Evolutionary conservation across 2,888 invertebrate genomes (phyloP), one percentile per base, ranked within the genome.

Genomic region (Dexiosoma caninum): DNA sequence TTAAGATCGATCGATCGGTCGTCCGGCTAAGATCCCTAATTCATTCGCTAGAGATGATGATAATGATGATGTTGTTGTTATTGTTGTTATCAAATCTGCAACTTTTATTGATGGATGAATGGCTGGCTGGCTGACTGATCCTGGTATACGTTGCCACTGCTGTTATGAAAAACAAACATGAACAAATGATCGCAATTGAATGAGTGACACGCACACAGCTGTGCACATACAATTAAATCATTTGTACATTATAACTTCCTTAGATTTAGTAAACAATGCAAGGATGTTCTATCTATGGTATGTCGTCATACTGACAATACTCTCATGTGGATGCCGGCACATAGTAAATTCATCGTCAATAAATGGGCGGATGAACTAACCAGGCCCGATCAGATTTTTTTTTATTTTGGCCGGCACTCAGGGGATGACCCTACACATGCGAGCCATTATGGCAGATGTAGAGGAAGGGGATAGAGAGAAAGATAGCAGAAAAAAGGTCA

Each of bases 111-210:
- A 75, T 76, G n/a, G 64, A 49, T 71, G 51, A 40, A 21, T 77
- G 42, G 37, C 35, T 77, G 51, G 37, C 23, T 67, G 16, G 53
- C 14, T 77, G 40, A 30, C 40, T 30, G 46, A 23, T 60, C 21
- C 32, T 60, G 42, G 30, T 46, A 19, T 27, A n/a, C 14, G 37
- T 14, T 62, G 55, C 16, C 37, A 55, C 59, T 64, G 62, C 64
- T 57, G 62, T 77, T 70, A 49, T 64, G n/a, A 51, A 6, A 46
- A 55, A 62, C 40, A 55, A 59, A 81, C 69, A 77, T 81, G 72
- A 77, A 81, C 72, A 81, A 81, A 77, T 77, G 77, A 81, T 74
- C 49, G 51, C 72, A 77, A 57, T 19, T 59, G 30, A 53, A 12
- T 32, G 6, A 35, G 37, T 40, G 12, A 21, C 12, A 40, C n/a